A percentile compares a stretch with the other conserved stretches of the same genome.
Evolutionary conservation across 2,113 vertebrate species (phyloP).

Genomic region (Pseudolaguvia tuberculata): DNA sequence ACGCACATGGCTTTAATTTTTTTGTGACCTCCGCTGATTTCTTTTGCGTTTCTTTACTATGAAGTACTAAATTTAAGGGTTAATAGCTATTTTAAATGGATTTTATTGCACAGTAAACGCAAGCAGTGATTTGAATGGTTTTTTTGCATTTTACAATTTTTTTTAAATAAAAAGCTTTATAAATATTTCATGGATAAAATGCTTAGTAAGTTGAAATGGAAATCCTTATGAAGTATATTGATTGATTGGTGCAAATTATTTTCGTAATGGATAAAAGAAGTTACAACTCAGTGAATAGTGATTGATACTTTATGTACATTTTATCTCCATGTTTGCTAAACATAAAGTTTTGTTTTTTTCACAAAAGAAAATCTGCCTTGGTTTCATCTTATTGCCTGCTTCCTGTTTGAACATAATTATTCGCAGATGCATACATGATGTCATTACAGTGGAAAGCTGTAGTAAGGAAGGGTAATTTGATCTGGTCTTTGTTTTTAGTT

Average conservation of each 20-base stretch:
- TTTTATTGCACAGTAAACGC: slow-evolving; percentile 41
- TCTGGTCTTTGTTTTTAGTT: background rate
- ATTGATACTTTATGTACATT: slow-evolving; percentile 41
- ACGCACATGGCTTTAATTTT: slow-evolving; percentile 6
- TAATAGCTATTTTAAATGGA: slow-evolving; percentile 23
- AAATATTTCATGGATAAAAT: slow-evolving; percentile 12
- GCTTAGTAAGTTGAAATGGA: slow-evolving; percentile 16
- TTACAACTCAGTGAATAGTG: slow-evolving; percentile 38
- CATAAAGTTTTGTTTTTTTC: slow-evolving; percentile 41
- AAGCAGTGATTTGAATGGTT: slow-evolving; percentile 41
- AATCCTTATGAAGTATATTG: slow-evolving; percentile 25
- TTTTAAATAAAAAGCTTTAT: slow-evolving; percentile 29
- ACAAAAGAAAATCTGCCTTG: slow-evolving; percentile 8
- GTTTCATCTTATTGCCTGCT: slow-evolving; percentile 14
- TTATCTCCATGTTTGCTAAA: slow-evolving; percentile 38
- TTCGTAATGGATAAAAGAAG: slow-evolving; percentile 34
- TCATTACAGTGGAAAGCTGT: background rate
- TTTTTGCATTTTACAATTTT: slow-evolving; percentile 41
- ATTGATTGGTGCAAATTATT: slow-evolving; percentile 34
- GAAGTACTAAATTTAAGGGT: slow-evolving; percentile 21
- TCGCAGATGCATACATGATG: background rate
- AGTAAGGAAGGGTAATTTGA: background rate
- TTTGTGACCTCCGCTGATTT: slow-evolving; percentile 28
- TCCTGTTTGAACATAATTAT: background rate
- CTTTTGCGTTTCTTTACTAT: slow-evolving; percentile 28